Evolutionary conservation across 1,140 invertebrate species (phyloP), one percentile per base, ranked within the genome.

Genomic region (Steinernema feltiae): DNA sequence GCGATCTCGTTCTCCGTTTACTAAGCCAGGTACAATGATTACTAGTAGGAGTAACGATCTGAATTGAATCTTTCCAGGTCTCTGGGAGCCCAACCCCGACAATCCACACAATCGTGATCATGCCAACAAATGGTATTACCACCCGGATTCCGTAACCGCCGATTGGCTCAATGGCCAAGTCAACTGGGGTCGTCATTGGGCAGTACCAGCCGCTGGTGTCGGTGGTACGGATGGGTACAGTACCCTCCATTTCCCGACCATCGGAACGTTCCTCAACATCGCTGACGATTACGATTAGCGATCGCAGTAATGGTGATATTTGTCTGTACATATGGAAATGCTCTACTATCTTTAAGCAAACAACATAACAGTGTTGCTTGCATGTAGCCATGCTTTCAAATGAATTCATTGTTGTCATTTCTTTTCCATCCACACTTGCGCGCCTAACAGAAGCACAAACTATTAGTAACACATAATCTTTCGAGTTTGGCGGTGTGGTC

Each of bases 211-310:
- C n/a, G 81, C 78, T n/a, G 80, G 80, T 29, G 81, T 82, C 1
- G 80, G 80, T 71, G 80, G 80, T 12, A 82, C 80, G 29, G 77
- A 79, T 69, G 80, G 80, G 21, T 82, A 80, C 63, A 74, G 71
- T 27, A 81, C 80, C 63, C 24, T 81, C 24, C 80, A 81, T 29
- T 81, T 81, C 63, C 80, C 80, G n/a, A 79, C 80, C 17, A 70
- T 81, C 63, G 80, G 80, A 21, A 82, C 73, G 12, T 81, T 81
- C 73, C 69, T 81, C 30, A 82, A 82, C 74, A 81, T 81, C 70
- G 75, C 80, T 27, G 80, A 81, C 77, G 80, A 81, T 76, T 81
- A 81, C 75, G 80, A 81, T 76, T 81, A 80, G 70, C 7, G 7
- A 27, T 63, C 7, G 41, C 7, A n/a, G 53, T n/a, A 17, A 3